Evolutionary conservation across 2,113 vertebrate species (phyloP).

Genomic region (Brienomyrus brachyistius): DNA sequence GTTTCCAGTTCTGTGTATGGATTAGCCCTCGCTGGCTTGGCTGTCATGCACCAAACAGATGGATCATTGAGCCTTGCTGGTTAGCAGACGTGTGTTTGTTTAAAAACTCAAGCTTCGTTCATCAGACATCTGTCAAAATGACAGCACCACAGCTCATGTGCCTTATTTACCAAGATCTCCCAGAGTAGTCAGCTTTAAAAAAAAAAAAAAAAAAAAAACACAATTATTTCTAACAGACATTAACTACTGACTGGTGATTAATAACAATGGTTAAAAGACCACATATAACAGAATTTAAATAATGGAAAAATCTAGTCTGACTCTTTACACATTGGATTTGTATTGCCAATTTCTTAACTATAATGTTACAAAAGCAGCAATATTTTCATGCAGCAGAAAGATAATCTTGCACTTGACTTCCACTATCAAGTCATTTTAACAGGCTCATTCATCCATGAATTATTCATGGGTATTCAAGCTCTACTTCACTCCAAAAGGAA

Average conservation of each 20-base stretch:
- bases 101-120: not conserved
- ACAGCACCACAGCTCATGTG: not conserved
- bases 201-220: not conserved
- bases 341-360: slow-evolving; percentile 52
- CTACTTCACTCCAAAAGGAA: slow-evolving; percentile 95
- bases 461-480: slow-evolving; percentile 98
- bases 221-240: not conserved
- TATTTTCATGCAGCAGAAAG: slow-evolving; percentile 91
- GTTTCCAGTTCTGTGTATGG: not conserved
- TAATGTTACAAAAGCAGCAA: slow-evolving; percentile 66
- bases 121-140: not conserved
- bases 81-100: not conserved
- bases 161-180: not conserved
- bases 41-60: not conserved
- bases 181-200: not conserved
- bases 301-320: slow-evolving; percentile 26
- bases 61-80: not conserved
- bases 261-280: not conserved
- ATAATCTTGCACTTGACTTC: slow-evolving; percentile 97
- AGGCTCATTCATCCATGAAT: slow-evolving; percentile 94
- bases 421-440: slow-evolving; percentile 97
- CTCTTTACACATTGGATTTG: slow-evolving; percentile 46
- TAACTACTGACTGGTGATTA: not conserved
- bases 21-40: not conserved
- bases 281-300: slow-evolving; percentile 23